Conservation (phyloP, 1,140 invertebrate species). For the Lanistes nyassanus region DNA sequence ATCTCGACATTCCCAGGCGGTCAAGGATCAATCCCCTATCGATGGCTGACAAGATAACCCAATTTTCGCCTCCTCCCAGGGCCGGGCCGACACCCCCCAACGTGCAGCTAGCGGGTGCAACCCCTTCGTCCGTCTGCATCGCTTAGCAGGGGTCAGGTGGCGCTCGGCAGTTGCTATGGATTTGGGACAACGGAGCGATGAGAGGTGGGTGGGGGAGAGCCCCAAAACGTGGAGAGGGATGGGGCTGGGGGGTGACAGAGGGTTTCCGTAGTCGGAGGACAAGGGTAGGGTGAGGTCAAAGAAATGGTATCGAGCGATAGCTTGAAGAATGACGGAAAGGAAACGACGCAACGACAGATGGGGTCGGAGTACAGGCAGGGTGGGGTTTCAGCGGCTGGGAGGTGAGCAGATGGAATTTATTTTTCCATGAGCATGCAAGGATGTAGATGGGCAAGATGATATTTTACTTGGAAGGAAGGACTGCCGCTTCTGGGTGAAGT, state of each 20-base stretch:
- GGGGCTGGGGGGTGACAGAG: neutral
- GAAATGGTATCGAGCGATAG: neutral
- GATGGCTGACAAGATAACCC: constrained; percentile 23
- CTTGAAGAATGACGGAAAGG: too few relatives aligned
- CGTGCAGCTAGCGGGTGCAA: neutral
- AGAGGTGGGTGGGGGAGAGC: neutral
- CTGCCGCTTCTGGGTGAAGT: too few relatives aligned
- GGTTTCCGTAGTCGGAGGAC: neutral
- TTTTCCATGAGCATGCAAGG: too few relatives aligned
- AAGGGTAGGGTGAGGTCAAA: neutral
- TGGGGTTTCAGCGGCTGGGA: too few relatives aligned
- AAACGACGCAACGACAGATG: too few relatives aligned
- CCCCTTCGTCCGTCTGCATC: neutral
- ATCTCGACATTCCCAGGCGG: constrained; percentile 1
- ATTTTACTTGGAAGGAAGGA: too few relatives aligned
- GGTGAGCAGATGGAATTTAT: too few relatives aligned
- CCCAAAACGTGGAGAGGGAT: neutral
- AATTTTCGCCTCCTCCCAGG: constrained; percentile 14
- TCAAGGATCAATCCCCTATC: constrained; percentile 19
- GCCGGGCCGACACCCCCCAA: neutral
- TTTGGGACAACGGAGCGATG: neutral
- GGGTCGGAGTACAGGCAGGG: too few relatives aligned
- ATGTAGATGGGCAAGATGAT: too few relatives aligned
- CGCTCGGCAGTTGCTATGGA: too few relatives aligned
- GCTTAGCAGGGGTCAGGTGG: too few relatives aligned